phyloP scores from a whole-genome alignment of 1,140 invertebrate genomes.

The Antheraea pernyi region DNA sequence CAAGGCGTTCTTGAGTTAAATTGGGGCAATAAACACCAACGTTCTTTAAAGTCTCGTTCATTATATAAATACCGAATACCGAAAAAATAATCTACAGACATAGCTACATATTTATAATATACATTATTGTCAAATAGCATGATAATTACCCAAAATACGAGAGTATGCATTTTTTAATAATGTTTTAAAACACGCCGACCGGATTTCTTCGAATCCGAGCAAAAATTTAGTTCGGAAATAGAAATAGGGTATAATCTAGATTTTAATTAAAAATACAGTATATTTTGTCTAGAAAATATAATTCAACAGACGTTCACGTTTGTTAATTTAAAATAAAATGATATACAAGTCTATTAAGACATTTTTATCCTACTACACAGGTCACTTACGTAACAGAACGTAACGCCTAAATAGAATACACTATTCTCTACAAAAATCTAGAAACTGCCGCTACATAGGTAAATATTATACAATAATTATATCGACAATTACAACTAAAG shows the following conservation, averaged over 20 bases:
- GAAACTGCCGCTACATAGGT: slow-evolving; percentile 17
- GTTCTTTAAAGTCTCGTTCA: too few species aligned
- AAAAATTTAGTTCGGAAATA: too few species aligned
- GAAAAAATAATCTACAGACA: too few species aligned
- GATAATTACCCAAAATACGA: too few species aligned
- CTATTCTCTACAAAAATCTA: slow-evolving; percentile 8
- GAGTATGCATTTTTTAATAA: too few species aligned
- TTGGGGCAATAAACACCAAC: too few species aligned
- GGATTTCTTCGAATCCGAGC: too few species aligned
- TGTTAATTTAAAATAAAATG: slow-evolving; percentile 63
- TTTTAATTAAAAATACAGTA: slow-evolving; percentile 22
- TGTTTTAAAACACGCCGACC: too few species aligned
- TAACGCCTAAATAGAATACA: slow-evolving; percentile 4
- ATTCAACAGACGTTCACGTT: slow-evolving; percentile 72
- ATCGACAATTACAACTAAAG: slow-evolving; percentile 34
- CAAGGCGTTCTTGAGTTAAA: too few species aligned
- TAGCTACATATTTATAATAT: too few species aligned
- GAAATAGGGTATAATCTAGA: background rate
- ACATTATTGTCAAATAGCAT: too few species aligned
- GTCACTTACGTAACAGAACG: slow-evolving; percentile 11
- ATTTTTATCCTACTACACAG: slow-evolving; percentile 28
- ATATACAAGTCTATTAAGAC: slow-evolving; percentile 46
- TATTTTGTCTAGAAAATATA: slow-evolving; percentile 73
- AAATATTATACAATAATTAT: background rate
- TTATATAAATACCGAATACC: too few species aligned